phyloP scores from a whole-genome alignment of 2,113 vertebrate species.

The Platichthys flesus region DNA sequence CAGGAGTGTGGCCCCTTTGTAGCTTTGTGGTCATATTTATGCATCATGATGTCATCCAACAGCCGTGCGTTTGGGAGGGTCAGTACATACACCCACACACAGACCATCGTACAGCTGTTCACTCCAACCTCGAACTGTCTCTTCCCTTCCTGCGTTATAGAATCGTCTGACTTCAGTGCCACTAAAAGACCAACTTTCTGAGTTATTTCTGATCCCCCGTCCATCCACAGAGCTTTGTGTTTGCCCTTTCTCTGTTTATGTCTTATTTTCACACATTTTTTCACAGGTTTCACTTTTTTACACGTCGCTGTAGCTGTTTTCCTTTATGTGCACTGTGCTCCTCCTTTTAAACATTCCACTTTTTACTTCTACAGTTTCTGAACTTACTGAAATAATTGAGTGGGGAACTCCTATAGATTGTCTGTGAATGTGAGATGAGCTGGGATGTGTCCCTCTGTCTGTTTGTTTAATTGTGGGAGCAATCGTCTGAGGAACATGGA shows the following conservation, averaged over 20 bases:
- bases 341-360: constrained; percentile 17
- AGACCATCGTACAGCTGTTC: constrained; percentile 64
- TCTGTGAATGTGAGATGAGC: constrained; percentile 71
- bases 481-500: constrained; percentile 92
- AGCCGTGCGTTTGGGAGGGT: constrained; percentile 68
- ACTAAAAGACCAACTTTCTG: constrained; percentile 26
- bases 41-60: constrained; percentile 77
- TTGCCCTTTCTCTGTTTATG: constrained; percentile 28
- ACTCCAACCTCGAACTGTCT: constrained; percentile 25
- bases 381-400: constrained; percentile 30
- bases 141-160: constrained; percentile 42
- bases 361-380: background rate
- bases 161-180: constrained; percentile 48
- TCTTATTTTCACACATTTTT: constrained; percentile 57
- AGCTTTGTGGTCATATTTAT: constrained; percentile 74
- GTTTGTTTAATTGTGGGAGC: constrained; percentile 96
- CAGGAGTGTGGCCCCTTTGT: constrained; percentile 63
- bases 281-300: constrained; percentile 47
- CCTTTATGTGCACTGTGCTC: background rate
- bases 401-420: constrained; percentile 10
- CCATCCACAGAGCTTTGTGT: constrained; percentile 19
- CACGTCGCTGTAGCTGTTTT: constrained; percentile 23
- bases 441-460: constrained; percentile 85
- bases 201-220: constrained; percentile 23
- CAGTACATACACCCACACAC: constrained; percentile 62